These are phyloP conservation scores for Colletes latitarsis DNA, from an alignment of 1,140 invertebrate species.

Conservation along the genomic window DNA sequence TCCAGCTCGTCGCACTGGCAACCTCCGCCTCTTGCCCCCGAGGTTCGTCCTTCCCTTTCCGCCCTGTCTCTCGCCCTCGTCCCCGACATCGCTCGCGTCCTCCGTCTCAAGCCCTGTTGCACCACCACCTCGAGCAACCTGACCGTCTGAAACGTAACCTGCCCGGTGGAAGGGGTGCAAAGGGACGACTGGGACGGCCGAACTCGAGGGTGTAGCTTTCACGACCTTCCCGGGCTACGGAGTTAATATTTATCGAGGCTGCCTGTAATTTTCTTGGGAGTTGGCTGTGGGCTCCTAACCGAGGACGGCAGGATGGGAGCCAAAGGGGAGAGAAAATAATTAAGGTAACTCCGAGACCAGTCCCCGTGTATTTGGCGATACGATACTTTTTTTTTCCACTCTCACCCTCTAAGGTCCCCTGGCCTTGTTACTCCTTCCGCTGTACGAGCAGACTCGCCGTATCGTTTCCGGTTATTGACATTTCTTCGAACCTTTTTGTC, in stretches of 20 bases:
- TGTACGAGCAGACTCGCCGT: not conserved
- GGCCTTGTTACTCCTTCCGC: not conserved
- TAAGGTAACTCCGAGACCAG: slow-evolving; percentile 30
- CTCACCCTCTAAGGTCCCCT: too few relatives aligned
- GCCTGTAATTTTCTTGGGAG: slow-evolving; percentile 63
- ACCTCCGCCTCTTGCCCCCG: not conserved
- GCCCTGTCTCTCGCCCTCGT: not conserved
- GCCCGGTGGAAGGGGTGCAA: not conserved
- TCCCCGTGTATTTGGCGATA: slow-evolving; percentile 11
- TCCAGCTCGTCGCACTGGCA: slow-evolving; percentile 41
- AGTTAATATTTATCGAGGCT: slow-evolving; percentile 69
- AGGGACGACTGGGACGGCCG: slow-evolving; percentile 12
- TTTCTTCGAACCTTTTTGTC: slow-evolving; percentile 4
- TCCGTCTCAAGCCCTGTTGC: slow-evolving; percentile 42
- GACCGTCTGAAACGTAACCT: slow-evolving; percentile 46
- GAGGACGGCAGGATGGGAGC: not conserved
- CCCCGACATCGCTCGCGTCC: slow-evolving; percentile 30
- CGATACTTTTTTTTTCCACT: not conserved
- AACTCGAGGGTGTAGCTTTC: slow-evolving; percentile 50
- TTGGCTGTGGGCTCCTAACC: slow-evolving; percentile 4
- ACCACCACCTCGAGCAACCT: slow-evolving; percentile 42
- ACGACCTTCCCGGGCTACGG: slow-evolving; percentile 57
- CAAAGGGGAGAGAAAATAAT: slow-evolving; percentile 50
- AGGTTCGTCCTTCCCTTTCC: too few relatives aligned
- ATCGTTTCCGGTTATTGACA: slow-evolving; percentile 28